Conservation (phyloP, 2,888 invertebrate genomes). For the Plagodis dolabraria region DNA sequence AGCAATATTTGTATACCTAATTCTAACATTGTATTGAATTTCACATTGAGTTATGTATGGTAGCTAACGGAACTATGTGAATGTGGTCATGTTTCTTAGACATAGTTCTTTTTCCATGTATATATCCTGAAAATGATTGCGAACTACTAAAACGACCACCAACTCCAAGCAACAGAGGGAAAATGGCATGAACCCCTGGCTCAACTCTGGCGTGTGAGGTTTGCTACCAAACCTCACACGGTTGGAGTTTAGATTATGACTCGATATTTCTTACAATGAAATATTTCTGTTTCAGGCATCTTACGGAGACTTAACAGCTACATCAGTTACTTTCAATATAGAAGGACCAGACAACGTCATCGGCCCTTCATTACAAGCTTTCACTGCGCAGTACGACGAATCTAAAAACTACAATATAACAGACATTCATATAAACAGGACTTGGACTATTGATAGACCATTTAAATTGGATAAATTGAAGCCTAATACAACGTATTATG, state of each 20-base stretch:
- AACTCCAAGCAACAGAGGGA: too few relatives aligned
- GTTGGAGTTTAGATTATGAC: too few relatives aligned
- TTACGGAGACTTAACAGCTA: slow-evolving; percentile 49
- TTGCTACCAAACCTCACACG: too few relatives aligned
- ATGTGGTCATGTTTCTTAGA: background rate
- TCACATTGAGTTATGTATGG: too few relatives aligned
- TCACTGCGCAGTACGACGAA: slow-evolving; percentile 67
- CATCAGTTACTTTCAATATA: slow-evolving; percentile 62
- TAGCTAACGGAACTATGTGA: background rate
- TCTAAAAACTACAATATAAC: slow-evolving; percentile 60
- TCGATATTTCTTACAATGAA: background rate
- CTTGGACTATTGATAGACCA: slow-evolving; percentile 65
- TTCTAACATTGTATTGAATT: background rate
- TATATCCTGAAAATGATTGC: too few relatives aligned
- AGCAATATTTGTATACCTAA: slow-evolving; percentile 35
- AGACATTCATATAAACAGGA: slow-evolving; percentile 66
- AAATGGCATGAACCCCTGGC: too few relatives aligned
- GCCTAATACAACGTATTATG: slow-evolving; percentile 61
- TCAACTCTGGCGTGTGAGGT: too few relatives aligned
- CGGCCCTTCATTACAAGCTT: slow-evolving; percentile 63
- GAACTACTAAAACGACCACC: too few relatives aligned
- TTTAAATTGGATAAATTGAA: slow-evolving; percentile 63
- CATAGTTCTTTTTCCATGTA: too few relatives aligned
- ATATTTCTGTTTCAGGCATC: slow-evolving; percentile 50
- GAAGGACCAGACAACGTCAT: slow-evolving; percentile 45